Evolutionary conservation across 2,113 vertebrate species (phyloP).

Genomic region (Amblyornis subalaris): DNA sequence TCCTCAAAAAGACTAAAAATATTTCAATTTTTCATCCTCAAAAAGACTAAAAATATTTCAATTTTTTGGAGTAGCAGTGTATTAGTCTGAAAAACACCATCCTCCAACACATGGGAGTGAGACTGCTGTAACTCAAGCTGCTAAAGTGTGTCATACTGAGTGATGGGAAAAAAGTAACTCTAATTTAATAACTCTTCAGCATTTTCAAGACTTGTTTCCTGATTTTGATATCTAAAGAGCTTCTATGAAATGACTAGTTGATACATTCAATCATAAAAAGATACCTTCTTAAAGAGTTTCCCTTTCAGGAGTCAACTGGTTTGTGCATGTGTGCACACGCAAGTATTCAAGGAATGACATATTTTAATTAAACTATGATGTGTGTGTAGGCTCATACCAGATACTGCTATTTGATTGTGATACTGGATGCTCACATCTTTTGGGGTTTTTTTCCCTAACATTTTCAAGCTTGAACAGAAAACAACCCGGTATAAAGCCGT

Average conservation of each 20-base stretch:
- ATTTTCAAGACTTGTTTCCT: not conserved
- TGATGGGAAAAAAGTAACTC: not conserved
- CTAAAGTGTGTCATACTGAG: not conserved
- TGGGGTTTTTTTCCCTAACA: not conserved
- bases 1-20: not conserved
- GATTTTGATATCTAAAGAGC: not conserved
- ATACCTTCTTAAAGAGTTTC: not conserved
- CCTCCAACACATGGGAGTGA: not conserved
- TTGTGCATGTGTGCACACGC: accelerated
- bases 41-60: not conserved
- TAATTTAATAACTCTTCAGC: not conserved
- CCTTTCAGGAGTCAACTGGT: not conserved
- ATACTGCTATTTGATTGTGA: not conserved
- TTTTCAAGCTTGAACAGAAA: not conserved
- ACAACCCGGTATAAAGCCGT: not conserved
- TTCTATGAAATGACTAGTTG: not conserved
- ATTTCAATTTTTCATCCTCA: not conserved
- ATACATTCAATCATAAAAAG: not conserved
- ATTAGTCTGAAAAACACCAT: not conserved
- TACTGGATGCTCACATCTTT: not conserved
- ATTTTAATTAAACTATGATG: not conserved
- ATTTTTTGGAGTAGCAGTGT: not conserved
- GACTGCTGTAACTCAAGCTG: not conserved
- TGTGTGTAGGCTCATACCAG: not conserved
- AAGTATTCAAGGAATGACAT: not conserved